Percentiles rank a stretch among this genome's conserved stretches.
Conservation (phyloP, 2,113 vertebrate genomes). For the Platycercus adscitus region DNA sequence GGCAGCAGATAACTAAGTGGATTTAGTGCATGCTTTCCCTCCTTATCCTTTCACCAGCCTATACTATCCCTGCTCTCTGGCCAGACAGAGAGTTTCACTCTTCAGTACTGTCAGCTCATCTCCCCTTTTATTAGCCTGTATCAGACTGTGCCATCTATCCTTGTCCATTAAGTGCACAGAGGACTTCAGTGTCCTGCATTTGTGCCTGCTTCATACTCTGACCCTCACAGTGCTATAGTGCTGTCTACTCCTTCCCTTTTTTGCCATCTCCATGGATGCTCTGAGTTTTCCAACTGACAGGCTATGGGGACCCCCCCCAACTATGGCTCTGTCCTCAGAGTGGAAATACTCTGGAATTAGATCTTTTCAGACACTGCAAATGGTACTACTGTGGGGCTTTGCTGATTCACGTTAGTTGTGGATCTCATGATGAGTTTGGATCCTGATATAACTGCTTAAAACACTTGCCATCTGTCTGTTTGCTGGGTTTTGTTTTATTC, state of each 20-base stretch:
- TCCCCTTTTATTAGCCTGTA: background rate
- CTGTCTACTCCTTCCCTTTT: background rate
- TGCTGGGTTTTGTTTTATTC: background rate
- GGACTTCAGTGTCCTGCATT: background rate
- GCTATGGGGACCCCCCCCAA: background rate
- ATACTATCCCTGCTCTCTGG: background rate
- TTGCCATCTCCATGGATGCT: background rate
- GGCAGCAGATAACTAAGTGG: conserved; percentile 19
- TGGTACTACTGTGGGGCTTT: background rate
- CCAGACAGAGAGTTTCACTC: background rate
- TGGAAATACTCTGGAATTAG: background rate
- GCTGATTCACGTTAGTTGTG: background rate
- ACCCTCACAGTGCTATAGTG: background rate
- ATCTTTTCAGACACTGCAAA: background rate
- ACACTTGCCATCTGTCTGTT: background rate
- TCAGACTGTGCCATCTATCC: background rate
- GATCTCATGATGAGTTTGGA: background rate
- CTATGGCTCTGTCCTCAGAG: background rate
- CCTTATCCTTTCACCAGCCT: background rate
- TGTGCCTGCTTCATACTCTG: background rate
- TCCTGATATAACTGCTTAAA: background rate
- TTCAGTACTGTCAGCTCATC: background rate
- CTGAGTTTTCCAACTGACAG: background rate
- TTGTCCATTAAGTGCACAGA: background rate
- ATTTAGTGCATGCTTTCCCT: conserved; percentile 9